Evolutionary conservation across 2,113 vertebrate genomes (phyloP), one percentile per base, ranked within the genome.

Genomic region (Dipodomys ordii): DNA sequence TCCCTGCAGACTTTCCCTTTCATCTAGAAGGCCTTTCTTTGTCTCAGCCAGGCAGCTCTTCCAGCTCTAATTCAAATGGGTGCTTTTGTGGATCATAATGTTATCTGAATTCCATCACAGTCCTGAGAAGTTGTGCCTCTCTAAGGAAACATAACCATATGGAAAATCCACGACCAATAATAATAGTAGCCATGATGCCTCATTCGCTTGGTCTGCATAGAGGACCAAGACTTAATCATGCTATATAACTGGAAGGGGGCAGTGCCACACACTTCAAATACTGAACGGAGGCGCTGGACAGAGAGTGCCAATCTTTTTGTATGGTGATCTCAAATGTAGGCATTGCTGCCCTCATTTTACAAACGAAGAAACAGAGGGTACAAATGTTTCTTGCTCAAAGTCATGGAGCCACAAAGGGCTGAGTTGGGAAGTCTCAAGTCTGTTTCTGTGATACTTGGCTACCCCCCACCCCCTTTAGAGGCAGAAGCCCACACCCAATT

Each of bases 141-240:
- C n/a, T 4, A 6, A 7, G 19, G 18, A 19, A 18, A 3, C 12
- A 19, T 11, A 3, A 57, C 22, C 10, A 8, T 28, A 0, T 23
- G 44, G 19, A 0, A 30, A 15, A 44, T 12, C 53, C 30, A 2
- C 39, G 1, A 6, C 11, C 72, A 13, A 0, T 23, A 20, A 0
- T 1, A 64, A 7, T 0, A 6, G 57, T 25, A 12, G 44, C 30
- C 44, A 1, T 39, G 18, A 18, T 57, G 15, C 8, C 23, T 7
- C 10, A 23, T 49, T 30, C 62, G 28, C 27, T 28, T n/a, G 7
- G 0, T 16, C 11, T 9, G 1, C 3, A 1, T 1, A 25, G 9
- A 2, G 6, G 15, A 25, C 9, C 32, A 8, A 53, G 35, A 22
- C 25, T 44, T 39, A 39, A 62, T 80, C 39, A 25, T 2, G 0